phyloP scores from a whole-genome alignment of 2,888 invertebrate genomes.

The Cheilosia vulpina region DNA sequence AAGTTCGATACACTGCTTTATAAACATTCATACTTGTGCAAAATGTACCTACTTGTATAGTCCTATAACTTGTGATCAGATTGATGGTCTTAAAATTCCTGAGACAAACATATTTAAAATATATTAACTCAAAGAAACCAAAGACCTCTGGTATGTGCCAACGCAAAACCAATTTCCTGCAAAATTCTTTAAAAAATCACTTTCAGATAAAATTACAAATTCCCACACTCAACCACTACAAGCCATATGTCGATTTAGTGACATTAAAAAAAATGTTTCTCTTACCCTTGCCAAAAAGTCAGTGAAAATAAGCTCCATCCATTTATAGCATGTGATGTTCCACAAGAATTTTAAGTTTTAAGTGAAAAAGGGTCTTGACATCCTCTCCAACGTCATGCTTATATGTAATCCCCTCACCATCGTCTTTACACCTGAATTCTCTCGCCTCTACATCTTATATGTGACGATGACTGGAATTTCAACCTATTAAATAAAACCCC shows the following conservation, averaged over 20 bases:
- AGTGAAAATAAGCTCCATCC: neutral
- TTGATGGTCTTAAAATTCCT: too few relatives aligned
- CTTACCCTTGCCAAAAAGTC: conserved; percentile 1
- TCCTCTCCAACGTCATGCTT: neutral
- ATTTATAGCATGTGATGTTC: conserved; percentile 1
- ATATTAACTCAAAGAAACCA: neutral
- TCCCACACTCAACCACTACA: conserved; percentile 26
- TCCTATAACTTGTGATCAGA: too few relatives aligned
- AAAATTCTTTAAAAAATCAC: conserved; percentile 16
- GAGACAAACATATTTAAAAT: too few relatives aligned
- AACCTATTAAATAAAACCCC: conserved; percentile 29
- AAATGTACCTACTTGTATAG: too few relatives aligned
- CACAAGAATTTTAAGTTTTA: conserved; percentile 38
- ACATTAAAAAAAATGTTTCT: conserved; percentile 23
- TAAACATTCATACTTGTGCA: too few relatives aligned
- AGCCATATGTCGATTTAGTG: conserved; percentile 42
- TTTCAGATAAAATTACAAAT: conserved; percentile 27
- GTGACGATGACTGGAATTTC: conserved; percentile 26
- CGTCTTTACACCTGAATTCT: neutral
- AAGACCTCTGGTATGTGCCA: neutral
- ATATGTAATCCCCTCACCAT: too few relatives aligned
- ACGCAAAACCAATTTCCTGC: conserved; percentile 16
- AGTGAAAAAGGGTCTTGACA: conserved; percentile 22
- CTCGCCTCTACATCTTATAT: neutral
- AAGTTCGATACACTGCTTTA: too few relatives aligned